Percentiles rank a stretch among this genome's conserved stretches.
These are phyloP conservation scores for Mesoclemmys tuberculata DNA, from an alignment of 2,113 vertebrate species.

Conservation along the genomic window DNA sequence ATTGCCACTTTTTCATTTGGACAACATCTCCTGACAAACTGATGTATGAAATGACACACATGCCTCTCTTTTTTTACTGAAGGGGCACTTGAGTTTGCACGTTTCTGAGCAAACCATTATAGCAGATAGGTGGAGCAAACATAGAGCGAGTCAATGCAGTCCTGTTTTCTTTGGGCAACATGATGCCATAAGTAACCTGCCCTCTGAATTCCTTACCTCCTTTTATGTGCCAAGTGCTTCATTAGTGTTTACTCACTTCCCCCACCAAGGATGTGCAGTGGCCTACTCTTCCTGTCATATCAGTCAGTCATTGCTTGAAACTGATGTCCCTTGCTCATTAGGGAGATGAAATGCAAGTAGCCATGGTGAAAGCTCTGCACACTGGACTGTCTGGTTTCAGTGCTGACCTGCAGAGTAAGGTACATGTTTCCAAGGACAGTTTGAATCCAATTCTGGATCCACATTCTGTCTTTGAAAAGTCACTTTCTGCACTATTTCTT, in stretches of 20 bases:
- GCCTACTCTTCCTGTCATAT: not conserved
- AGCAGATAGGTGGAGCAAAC: not conserved
- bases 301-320: slow-evolving; percentile 34
- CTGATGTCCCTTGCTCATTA: slow-evolving; percentile 39
- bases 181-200: not conserved
- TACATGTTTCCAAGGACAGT: slow-evolving; percentile 3
- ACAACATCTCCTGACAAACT: not conserved
- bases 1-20: not conserved
- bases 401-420: slow-evolving; percentile 5
- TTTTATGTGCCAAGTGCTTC: slow-evolving; percentile 1
- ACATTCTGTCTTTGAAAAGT: not conserved
- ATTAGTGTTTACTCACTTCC: slow-evolving; percentile 46
- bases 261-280: slow-evolving; percentile 33
- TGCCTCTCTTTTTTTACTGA: not conserved
- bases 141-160: not conserved
- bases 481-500: not conserved
- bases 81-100: not conserved
- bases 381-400: not conserved
- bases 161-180: not conserved
- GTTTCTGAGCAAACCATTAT: not conserved
- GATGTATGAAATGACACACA: not conserved
- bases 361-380: not conserved
- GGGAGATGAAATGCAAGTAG: not conserved
- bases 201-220: slow-evolving; percentile 40
- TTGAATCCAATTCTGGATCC: not conserved